Conservation (phyloP, 2,113 vertebrate species). For the Macrotus californicus region DNA sequence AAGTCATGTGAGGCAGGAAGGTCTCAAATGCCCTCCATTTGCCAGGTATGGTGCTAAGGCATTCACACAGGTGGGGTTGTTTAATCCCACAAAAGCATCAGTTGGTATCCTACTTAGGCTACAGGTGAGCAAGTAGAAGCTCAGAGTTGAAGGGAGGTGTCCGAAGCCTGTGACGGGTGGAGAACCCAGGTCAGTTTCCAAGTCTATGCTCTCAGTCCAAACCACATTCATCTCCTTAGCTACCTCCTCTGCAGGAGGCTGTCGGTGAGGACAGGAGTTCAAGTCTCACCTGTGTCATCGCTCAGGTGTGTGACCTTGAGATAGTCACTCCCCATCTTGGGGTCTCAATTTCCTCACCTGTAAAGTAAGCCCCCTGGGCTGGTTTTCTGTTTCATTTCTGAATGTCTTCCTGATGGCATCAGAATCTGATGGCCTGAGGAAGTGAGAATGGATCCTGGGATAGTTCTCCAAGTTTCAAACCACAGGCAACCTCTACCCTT, state of each 20-base stretch:
- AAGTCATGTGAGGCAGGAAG: neutral
- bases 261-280: neutral
- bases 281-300: neutral
- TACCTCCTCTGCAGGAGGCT: neutral
- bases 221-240: neutral
- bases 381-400: neutral
- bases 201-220: accelerated
- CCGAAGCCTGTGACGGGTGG: neutral
- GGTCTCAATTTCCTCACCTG: neutral
- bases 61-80: neutral
- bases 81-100: neutral
- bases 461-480: neutral
- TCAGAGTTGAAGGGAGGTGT: neutral
- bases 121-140: neutral
- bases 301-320: neutral
- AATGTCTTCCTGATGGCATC: neutral
- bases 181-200: neutral
- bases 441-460: neutral
- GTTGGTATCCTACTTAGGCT: neutral
- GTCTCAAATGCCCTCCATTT: neutral
- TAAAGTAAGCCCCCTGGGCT: neutral
- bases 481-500: neutral
- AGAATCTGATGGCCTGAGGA: neutral
- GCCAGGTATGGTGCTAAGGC: neutral
- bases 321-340: neutral